Evolutionary conservation across 1,140 invertebrate genomes (phyloP).

Genomic region (Melipona quadrifasciata): DNA sequence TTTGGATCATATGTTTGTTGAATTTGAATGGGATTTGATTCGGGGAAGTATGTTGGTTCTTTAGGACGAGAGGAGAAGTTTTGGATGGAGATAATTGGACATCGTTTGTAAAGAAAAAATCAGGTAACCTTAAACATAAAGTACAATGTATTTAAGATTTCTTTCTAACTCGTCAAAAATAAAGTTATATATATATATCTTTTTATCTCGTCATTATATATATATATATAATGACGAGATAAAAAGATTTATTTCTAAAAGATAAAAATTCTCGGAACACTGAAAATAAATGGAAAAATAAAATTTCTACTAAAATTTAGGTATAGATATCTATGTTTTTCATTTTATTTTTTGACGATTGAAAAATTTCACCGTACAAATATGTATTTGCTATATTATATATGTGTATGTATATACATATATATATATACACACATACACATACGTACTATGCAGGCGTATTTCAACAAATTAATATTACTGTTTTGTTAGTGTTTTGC

Average conservation of each 20-base stretch:
- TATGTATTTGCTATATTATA: not conserved
- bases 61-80: not conserved
- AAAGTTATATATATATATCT: not conserved
- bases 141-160: not conserved
- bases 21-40: not conserved
- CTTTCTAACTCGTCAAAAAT: not conserved
- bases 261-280: not conserved
- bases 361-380: slow-evolving; percentile 28
- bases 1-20: not conserved
- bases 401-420: not conserved
- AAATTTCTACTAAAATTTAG: not conserved
- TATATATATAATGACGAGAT: not conserved
- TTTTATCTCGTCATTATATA: not conserved
- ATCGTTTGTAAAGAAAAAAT: slow-evolving; percentile 37
- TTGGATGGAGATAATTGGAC: not conserved
- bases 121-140: slow-evolving; percentile 45
- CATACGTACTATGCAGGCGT: not conserved
- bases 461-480: not conserved
- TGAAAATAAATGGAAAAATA: not conserved
- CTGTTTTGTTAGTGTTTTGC: not conserved
- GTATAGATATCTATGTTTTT: not conserved
- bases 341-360: slow-evolving; percentile 6
- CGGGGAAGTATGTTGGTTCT: not conserved
- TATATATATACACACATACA: not conserved
- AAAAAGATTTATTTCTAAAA: not conserved